phyloP scores from a whole-genome alignment of 1,140 invertebrate genomes.

The Papilio aristodemus region DNA sequence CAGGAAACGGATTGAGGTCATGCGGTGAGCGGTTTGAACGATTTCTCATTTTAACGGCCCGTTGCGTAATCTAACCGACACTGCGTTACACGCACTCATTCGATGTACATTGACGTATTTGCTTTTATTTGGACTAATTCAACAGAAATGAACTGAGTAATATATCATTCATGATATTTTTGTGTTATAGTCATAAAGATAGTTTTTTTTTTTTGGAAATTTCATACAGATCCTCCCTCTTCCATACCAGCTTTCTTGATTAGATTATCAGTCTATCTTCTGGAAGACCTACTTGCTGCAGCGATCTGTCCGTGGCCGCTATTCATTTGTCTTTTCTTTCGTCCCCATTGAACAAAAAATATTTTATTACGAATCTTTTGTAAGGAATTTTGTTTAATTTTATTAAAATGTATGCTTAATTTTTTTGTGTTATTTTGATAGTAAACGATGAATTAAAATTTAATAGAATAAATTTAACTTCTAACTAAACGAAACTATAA shows the following conservation, averaged over 20 bases:
- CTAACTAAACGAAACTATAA: slow-evolving; percentile 9
- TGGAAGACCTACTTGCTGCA: too few species aligned
- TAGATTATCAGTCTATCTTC: too few species aligned
- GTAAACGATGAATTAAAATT: background rate
- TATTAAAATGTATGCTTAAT: too few species aligned
- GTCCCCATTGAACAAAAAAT: too few species aligned
- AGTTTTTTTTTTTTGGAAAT: too few species aligned
- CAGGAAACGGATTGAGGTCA: slow-evolving; percentile 52
- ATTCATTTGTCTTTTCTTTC: too few species aligned
- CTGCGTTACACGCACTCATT: slow-evolving; percentile 15
- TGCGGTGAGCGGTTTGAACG: slow-evolving; percentile 34
- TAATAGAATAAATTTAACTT: background rate
- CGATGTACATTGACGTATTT: slow-evolving; percentile 5
- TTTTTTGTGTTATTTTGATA: too few species aligned
- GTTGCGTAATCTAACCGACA: slow-evolving; percentile 29
- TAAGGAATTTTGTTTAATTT: too few species aligned
- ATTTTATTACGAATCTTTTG: too few species aligned
- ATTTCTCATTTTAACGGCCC: slow-evolving; percentile 37
- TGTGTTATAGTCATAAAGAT: background rate
- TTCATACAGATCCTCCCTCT: too few species aligned
- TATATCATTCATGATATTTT: background rate
- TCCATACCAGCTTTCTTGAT: too few species aligned
- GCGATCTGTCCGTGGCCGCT: too few species aligned
- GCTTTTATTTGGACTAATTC: background rate
- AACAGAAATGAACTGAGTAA: background rate